A percentile compares a stretch with the other conserved stretches of the same genome.
phyloP scores from a whole-genome alignment of 2,888 invertebrate species.

The Drosophila infuscata region DNA sequence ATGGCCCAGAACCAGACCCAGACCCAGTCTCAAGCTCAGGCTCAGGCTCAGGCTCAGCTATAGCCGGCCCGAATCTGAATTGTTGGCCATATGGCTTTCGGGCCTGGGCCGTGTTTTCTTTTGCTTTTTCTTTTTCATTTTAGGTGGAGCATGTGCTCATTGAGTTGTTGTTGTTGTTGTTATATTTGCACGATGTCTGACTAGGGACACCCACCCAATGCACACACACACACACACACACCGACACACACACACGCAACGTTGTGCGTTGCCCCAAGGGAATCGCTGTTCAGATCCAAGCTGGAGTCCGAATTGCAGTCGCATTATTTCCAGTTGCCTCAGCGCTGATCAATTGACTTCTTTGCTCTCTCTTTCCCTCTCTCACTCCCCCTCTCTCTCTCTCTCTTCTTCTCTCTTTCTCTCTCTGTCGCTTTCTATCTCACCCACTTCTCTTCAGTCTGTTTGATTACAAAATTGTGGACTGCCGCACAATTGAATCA shows the following conservation, averaged over 20 bases:
- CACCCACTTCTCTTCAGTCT: not conserved
- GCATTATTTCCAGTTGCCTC: constrained; percentile 38
- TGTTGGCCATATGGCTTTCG: constrained; percentile 62
- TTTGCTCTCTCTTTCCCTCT: not conserved
- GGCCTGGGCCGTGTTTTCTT: constrained; percentile 37
- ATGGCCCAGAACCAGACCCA: constrained; percentile 17
- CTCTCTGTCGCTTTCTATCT: not conserved
- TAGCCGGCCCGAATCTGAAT: constrained; percentile 29
- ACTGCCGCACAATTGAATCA: constrained; percentile 66
- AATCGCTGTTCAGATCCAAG: constrained; percentile 18
- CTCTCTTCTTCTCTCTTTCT: not conserved
- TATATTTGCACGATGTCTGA: constrained; percentile 51
- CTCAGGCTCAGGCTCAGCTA: not conserved
- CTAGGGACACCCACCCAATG: constrained; percentile 56
- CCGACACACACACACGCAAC: constrained; percentile 44
- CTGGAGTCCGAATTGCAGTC: constrained; percentile 25
- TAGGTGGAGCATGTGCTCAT: constrained; percentile 67
- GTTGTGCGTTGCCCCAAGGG: constrained; percentile 58
- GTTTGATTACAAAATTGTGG: constrained; percentile 56
- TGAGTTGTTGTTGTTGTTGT: constrained; percentile 66
- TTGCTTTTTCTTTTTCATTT: constrained; percentile 14
- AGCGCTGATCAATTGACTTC: constrained; percentile 26
- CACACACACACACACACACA: constrained; percentile 42
- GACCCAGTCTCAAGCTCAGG: constrained; percentile 3
- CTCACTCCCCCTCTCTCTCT: not conserved